A percentile compares a stretch with the other conserved stretches of the same genome.
phyloP scores from a whole-genome alignment of 2,888 invertebrate genomes.

The Mesodorylaimus sp. region DNA sequence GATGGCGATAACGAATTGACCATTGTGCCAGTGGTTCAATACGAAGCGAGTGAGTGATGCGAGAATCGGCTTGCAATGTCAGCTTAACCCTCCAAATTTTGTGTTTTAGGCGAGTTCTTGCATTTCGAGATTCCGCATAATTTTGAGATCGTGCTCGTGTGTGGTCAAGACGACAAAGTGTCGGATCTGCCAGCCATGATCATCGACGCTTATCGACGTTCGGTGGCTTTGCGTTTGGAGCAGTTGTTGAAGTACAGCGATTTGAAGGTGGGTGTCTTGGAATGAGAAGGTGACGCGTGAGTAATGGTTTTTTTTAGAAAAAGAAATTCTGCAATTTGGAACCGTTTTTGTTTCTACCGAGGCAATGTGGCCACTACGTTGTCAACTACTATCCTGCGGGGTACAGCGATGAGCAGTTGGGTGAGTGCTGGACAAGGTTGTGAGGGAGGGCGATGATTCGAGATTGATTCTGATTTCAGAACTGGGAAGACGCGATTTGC shows the following conservation, averaged over 20 bases:
- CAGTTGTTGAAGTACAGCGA: background rate
- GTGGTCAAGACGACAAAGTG: too few species aligned
- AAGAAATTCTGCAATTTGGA: background rate
- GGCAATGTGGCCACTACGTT: background rate
- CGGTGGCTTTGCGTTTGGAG: background rate
- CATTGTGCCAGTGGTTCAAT: background rate
- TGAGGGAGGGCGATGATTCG: background rate
- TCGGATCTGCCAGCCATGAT: too few species aligned
- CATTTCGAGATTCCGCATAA: too few species aligned
- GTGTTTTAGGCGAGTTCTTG: too few species aligned
- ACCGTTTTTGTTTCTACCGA: background rate
- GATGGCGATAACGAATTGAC: background rate
- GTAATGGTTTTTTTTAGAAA: background rate
- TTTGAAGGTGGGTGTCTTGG: background rate
- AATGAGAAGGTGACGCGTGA: background rate
- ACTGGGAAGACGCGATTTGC: background rate
- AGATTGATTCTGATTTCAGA: background rate
- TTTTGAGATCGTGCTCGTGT: too few species aligned
- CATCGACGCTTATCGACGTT: background rate
- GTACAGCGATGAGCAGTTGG: background rate
- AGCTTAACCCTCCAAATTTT: background rate
- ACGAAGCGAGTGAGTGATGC: too few species aligned
- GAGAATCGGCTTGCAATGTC: background rate
- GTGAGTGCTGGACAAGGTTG: background rate
- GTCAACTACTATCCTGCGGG: background rate